phyloP scores from a whole-genome alignment of 1,140 invertebrate genomes.

The Bombus sibiricus region DNA sequence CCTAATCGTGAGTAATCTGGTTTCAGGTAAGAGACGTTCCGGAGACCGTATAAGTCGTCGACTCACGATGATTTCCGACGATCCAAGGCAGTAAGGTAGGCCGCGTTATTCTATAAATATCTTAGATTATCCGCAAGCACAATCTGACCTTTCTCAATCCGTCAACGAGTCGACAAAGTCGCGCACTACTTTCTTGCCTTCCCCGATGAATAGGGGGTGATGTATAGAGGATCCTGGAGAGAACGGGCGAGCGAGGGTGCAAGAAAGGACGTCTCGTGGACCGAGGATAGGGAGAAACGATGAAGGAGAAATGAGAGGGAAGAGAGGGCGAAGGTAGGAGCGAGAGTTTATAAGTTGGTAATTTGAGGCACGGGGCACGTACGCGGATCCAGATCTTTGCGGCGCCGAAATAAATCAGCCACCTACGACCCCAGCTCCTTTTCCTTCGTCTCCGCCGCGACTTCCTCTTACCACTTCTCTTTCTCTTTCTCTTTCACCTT shows the following conservation, averaged over 20 bases:
- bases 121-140: slow-evolving; percentile 49
- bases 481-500: slow-evolving; percentile 45
- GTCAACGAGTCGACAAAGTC: slow-evolving; percentile 54
- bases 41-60: not conserved
- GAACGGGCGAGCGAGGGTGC: slow-evolving; percentile 52
- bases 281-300: slow-evolving; percentile 50
- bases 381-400: slow-evolving; percentile 81
- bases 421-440: slow-evolving; percentile 73
- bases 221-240: slow-evolving; percentile 58
- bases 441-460: slow-evolving; percentile 55
- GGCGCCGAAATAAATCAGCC: slow-evolving; percentile 82
- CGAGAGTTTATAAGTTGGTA: slow-evolving; percentile 82
- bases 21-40: slow-evolving; percentile 62
- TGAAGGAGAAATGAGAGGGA: slow-evolving; percentile 35
- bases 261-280: slow-evolving; percentile 16
- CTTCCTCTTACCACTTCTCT: slow-evolving; percentile 57
- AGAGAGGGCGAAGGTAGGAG: slow-evolving; percentile 53
- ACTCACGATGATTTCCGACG: slow-evolving; percentile 2
- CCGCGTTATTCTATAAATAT: slow-evolving; percentile 64
- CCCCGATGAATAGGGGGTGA: slow-evolving; percentile 61
- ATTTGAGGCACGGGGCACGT: slow-evolving; percentile 82
- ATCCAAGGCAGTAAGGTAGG: slow-evolving; percentile 53
- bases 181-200: slow-evolving; percentile 60
- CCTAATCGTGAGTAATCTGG: slow-evolving; percentile 45
- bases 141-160: slow-evolving; percentile 43